Conservation (phyloP, 2,113 vertebrate genomes). For the Globicephala melas region DNA sequence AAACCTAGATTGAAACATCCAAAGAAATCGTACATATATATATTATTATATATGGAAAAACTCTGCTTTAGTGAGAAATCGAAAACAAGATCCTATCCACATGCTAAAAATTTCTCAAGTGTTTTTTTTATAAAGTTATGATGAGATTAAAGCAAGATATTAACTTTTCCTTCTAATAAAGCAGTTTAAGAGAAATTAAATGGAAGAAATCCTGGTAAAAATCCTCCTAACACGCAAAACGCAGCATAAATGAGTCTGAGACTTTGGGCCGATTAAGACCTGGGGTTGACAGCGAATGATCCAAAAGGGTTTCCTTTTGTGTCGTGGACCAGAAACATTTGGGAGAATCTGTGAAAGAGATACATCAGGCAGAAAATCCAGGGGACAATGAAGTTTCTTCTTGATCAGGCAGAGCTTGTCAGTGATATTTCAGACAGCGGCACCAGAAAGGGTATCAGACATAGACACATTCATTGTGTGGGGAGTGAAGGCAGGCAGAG, state of each 20-base stretch:
- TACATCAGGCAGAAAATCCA: background rate
- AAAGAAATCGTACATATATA: background rate
- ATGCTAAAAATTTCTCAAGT: background rate
- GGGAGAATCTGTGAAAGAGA: background rate
- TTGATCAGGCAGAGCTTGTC: background rate
- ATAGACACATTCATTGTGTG: background rate
- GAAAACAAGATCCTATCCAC: background rate
- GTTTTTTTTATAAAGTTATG: background rate
- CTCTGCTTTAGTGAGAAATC: background rate
- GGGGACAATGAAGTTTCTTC: background rate
- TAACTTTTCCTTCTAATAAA: background rate
- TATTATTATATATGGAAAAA: background rate
- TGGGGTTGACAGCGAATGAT: background rate
- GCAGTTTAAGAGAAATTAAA: background rate
- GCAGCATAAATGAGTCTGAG: background rate
- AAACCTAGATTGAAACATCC: background rate
- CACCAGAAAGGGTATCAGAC: constrained; percentile 14
- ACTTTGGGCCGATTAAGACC: background rate
- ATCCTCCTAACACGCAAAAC: background rate
- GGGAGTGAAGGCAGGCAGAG: background rate
- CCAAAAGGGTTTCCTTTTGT: background rate
- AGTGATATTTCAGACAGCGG: background rate
- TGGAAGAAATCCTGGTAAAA: background rate
- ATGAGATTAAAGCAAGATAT: background rate
- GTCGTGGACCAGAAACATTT: background rate